Evolutionary conservation across 1,140 invertebrate species (phyloP).

Genomic region (Drosophila nannoptera): DNA sequence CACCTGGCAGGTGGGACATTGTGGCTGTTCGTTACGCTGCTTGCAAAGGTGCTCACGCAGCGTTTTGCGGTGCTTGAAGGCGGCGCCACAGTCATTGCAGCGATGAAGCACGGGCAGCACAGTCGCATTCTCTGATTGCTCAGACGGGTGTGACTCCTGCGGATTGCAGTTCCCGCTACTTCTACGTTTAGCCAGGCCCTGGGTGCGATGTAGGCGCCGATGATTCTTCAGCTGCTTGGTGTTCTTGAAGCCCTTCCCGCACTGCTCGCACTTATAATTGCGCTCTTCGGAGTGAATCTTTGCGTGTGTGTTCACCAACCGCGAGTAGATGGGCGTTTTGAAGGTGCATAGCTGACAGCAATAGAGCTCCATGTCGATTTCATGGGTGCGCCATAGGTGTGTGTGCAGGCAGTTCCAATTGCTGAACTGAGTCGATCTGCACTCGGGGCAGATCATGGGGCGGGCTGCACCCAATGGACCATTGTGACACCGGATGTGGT

Average conservation of each 20-base stretch:
- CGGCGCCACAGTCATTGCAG: constrained; percentile 65
- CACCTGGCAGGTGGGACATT: constrained; percentile 85
- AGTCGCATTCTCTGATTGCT: too few species aligned
- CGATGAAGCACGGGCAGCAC: constrained; percentile 45
- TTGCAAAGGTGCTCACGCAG: constrained; percentile 72
- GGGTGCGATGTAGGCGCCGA: constrained; percentile 81
- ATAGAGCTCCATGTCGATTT: constrained; percentile 87
- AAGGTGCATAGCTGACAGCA: constrained; percentile 84
- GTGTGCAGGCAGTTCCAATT: constrained; percentile 84
- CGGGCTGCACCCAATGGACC: constrained; percentile 59
- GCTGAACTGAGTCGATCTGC: constrained; percentile 79
- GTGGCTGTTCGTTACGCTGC: constrained; percentile 79
- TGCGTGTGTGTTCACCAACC: constrained; percentile 84
- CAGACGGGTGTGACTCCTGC: constrained; percentile 76
- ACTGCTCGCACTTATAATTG: constrained; percentile 83
- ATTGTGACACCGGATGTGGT: constrained; percentile 83
- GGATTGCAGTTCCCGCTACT: constrained; percentile 76
- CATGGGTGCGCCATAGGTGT: constrained; percentile 88
- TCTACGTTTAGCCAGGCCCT: constrained; percentile 63
- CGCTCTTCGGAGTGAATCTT: constrained; percentile 84
- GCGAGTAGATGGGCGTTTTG: constrained; percentile 83
- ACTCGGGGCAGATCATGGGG: constrained; percentile 85
- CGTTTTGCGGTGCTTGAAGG: constrained; percentile 72
- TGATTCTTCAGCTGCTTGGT: constrained; percentile 86
- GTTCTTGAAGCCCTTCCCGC: constrained; percentile 88